Conservation (phyloP, 2,888 invertebrate species). For the Drosophila pseudotakahashii region DNA sequence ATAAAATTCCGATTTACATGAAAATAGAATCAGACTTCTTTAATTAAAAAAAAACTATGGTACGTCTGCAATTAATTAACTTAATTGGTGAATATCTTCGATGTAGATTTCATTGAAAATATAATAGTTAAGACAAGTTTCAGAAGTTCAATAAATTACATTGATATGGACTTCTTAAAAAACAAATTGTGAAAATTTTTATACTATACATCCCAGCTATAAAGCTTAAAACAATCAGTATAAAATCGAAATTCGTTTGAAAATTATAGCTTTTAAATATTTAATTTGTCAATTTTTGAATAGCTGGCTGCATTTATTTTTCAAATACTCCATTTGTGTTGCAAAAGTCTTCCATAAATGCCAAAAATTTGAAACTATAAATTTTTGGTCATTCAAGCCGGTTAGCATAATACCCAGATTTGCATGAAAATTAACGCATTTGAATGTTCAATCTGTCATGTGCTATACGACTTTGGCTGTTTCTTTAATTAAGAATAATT, state of each 20-base stretch:
- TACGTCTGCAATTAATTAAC: constrained; percentile 10
- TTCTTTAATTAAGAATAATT: constrained; percentile 65
- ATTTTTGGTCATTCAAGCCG: constrained; percentile 20
- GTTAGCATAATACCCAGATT: constrained; percentile 56
- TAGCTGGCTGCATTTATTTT: constrained; percentile 22
- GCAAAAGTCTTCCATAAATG: constrained; percentile 26
- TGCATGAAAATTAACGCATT: constrained; percentile 57
- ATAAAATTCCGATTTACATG: constrained; percentile 35
- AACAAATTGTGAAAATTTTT: no score
- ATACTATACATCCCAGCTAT: no score
- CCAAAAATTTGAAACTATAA: constrained; percentile 53
- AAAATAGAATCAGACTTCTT: constrained; percentile 29
- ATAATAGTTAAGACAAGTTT: background rate
- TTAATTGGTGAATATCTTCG: background rate
- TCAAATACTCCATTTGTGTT: background rate
- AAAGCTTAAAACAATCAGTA: constrained; percentile 32
- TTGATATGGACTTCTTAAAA: no score
- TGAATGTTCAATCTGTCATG: constrained; percentile 54
- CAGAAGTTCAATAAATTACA: background rate
- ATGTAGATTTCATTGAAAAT: constrained; percentile 2
- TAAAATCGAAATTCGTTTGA: constrained; percentile 50
- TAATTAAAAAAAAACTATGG: constrained; percentile 57
- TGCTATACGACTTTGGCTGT: constrained; percentile 20
- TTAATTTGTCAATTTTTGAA: constrained; percentile 46
- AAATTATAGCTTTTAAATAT: constrained; percentile 53